Conservation (phyloP, 2,113 vertebrate genomes). For the Bos taurus region DNA sequence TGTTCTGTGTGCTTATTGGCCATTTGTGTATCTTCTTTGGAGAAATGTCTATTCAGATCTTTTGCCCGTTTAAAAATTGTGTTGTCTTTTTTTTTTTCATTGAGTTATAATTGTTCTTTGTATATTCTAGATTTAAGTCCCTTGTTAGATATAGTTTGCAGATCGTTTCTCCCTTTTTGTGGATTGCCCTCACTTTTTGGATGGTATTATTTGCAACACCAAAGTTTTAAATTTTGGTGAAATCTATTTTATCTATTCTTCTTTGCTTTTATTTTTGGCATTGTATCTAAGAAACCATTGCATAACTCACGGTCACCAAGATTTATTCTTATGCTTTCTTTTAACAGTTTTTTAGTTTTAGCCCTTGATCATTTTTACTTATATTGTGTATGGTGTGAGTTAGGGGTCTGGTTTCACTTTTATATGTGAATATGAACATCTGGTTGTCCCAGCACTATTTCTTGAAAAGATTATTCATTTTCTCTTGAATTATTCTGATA, state of each 20-base stretch:
- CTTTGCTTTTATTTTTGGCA: background rate
- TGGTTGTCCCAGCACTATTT: background rate
- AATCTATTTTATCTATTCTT: background rate
- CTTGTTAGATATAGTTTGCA: background rate
- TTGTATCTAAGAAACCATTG: background rate
- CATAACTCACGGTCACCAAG: background rate
- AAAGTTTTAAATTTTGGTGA: background rate
- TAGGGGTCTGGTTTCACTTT: background rate
- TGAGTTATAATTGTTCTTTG: background rate
- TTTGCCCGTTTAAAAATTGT: background rate
- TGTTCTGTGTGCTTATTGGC: background rate
- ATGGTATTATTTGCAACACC: background rate
- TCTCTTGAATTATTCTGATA: background rate
- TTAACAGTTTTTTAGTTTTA: background rate
- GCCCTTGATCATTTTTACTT: background rate
- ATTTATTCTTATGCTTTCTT: background rate
- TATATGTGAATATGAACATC: background rate
- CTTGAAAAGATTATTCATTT: background rate
- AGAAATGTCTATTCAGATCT: background rate
- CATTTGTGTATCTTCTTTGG: background rate
- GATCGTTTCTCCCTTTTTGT: background rate
- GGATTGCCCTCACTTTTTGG: background rate
- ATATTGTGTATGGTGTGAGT: background rate
- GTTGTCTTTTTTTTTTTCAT: background rate
- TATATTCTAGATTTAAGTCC: too few relatives aligned